phyloP scores from a whole-genome alignment of 2,113 vertebrate genomes.

The Jaculus jaculus region DNA sequence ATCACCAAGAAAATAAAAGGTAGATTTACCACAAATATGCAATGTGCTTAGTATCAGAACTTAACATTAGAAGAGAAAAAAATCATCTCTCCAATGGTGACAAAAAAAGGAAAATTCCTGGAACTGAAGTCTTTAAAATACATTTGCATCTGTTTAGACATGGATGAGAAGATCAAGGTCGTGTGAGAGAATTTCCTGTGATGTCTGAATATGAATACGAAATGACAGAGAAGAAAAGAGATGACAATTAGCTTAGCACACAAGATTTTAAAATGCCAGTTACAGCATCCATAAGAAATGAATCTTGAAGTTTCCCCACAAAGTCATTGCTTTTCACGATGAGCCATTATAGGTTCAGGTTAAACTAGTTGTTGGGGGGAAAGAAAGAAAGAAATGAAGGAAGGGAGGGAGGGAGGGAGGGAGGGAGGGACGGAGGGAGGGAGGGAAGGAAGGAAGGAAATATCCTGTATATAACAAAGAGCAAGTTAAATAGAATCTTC shows the following conservation, averaged over 20 bases:
- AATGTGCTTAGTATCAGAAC: conserved; percentile 5
- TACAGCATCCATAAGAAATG: background rate
- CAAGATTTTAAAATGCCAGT: conserved; percentile 7
- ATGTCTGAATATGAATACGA: background rate
- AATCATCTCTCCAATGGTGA: background rate
- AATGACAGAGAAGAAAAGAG: background rate
- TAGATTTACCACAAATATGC: background rate
- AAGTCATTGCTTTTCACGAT: background rate
- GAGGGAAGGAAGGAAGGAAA: background rate
- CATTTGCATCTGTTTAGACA: background rate
- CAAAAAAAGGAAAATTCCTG: background rate
- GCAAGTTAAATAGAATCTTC: background rate
- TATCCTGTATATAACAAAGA: background rate
- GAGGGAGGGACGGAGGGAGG: background rate
- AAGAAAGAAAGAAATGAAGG: background rate
- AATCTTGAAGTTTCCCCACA: conserved; percentile 11
- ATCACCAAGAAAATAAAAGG: conserved; percentile 6
- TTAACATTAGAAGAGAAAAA: conserved; percentile 32
- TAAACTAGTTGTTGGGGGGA: background rate
- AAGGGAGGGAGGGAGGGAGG: background rate
- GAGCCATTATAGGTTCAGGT: background rate
- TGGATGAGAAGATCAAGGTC: background rate
- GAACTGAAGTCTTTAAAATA: conserved; percentile 8
- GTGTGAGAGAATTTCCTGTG: background rate
- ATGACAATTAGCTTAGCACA: background rate